phyloP scores from a whole-genome alignment of 2,888 invertebrate genomes.

The Parnassius smintheus region DNA sequence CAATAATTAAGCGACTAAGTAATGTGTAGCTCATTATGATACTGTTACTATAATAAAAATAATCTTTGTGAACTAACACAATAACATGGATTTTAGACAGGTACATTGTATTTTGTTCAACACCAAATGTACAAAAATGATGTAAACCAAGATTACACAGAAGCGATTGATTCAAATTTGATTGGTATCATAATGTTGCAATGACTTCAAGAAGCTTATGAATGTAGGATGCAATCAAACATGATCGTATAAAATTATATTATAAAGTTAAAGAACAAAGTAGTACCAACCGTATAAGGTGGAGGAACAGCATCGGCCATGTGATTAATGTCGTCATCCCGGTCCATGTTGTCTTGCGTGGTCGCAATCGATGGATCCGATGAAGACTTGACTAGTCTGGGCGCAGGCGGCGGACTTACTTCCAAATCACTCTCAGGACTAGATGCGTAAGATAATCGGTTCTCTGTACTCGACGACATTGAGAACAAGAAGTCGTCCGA shows the following conservation, averaged over 20 bases:
- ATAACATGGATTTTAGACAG: too few relatives aligned
- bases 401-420: conserved; percentile 90
- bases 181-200: background rate
- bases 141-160: conserved; percentile 8
- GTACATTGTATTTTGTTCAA: background rate
- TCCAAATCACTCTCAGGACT: conserved; percentile 96
- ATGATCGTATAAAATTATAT: background rate
- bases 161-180: background rate
- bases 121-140: too few relatives aligned
- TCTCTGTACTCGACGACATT: conserved; percentile 90
- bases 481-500: conserved; percentile 99
- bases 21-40: too few relatives aligned
- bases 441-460: conserved; percentile 96
- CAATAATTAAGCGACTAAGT: too few relatives aligned
- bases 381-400: conserved; percentile 89
- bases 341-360: conserved; percentile 91
- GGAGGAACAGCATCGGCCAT: conserved; percentile 88
- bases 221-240: conserved; percentile 7
- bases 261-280: background rate
- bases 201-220: conserved; percentile 11
- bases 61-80: too few relatives aligned
- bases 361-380: conserved; percentile 97
- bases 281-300: conserved; percentile 89
- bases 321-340: conserved; percentile 79
- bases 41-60: too few relatives aligned